Percentiles rank a stretch among this genome's conserved stretches.
phyloP scores from a whole-genome alignment of 2,113 vertebrate species.

The Phyllopteryx taeniolatus region DNA sequence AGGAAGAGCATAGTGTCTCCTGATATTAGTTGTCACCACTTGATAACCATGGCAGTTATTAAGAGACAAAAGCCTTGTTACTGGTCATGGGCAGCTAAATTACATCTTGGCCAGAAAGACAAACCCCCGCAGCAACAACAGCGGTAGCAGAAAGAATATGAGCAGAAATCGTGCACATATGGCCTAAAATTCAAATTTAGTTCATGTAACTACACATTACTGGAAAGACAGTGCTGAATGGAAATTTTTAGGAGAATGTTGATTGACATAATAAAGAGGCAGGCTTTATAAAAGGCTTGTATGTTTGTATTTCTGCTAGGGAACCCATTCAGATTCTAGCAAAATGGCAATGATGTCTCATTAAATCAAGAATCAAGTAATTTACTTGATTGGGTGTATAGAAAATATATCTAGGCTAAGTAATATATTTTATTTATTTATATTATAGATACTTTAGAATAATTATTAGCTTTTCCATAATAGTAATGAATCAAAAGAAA shows the following conservation, averaged over 20 bases:
- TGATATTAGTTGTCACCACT: constrained; percentile 87
- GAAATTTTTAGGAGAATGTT: constrained; percentile 13
- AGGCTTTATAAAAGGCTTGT: neutral
- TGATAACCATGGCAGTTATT: constrained; percentile 98
- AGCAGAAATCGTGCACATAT: constrained; percentile 3
- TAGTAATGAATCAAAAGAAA: constrained; percentile 12
- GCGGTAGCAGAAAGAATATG: constrained; percentile 14
- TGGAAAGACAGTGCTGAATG: neutral
- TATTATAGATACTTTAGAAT: neutral
- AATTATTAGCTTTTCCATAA: neutral
- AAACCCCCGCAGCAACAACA: constrained; percentile 61
- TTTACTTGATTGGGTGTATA: neutral
- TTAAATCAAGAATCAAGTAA: neutral
- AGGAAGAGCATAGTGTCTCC: constrained; percentile 65
- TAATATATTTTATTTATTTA: neutral
- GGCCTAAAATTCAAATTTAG: neutral
- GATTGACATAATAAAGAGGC: neutral
- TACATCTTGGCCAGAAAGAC: constrained; percentile 78
- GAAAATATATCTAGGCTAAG: too few species aligned
- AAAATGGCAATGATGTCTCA: neutral
- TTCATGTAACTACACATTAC: neutral
- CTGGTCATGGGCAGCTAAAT: constrained; percentile 89
- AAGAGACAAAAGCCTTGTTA: constrained; percentile 83
- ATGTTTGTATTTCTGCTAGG: neutral
- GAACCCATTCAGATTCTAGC: neutral